These are phyloP conservation scores for Cataglyphis albicans DNA, from an alignment of 2,888 invertebrate species.

Conservation along the genomic window DNA sequence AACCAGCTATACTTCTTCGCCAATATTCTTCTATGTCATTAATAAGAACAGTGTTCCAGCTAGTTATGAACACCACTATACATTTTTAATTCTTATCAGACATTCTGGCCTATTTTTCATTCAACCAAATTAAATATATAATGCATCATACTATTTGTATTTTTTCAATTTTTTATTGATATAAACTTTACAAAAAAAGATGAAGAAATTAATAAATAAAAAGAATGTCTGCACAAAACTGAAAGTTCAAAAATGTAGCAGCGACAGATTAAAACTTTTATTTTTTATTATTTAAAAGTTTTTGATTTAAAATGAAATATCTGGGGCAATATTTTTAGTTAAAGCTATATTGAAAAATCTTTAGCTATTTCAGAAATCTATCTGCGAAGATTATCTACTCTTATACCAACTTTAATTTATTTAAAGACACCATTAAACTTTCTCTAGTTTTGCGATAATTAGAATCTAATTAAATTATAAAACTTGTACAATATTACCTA, in stretches of 20 bases:
- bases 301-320: neutral
- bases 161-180: neutral
- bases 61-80: neutral
- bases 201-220: constrained; percentile 19
- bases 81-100: constrained; percentile 29
- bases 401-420: neutral
- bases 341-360: neutral
- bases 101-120: constrained; percentile 7
- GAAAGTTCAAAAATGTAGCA: neutral
- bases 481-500: neutral
- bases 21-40: constrained; percentile 15
- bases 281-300: neutral
- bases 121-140: constrained; percentile 38
- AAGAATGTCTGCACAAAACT: neutral
- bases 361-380: neutral
- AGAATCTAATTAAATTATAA: neutral
- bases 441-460: neutral
- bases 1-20: constrained; percentile 1
- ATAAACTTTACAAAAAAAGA: neutral
- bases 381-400: neutral
- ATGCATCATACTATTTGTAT: neutral
- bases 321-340: neutral
- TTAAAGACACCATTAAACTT: neutral
- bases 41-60: constrained; percentile 28
- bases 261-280: neutral